Percentiles rank a stretch among this genome's conserved stretches.
Evolutionary conservation across 2,113 vertebrate genomes (phyloP).

Genomic region (Melanerpes aurifrons): DNA sequence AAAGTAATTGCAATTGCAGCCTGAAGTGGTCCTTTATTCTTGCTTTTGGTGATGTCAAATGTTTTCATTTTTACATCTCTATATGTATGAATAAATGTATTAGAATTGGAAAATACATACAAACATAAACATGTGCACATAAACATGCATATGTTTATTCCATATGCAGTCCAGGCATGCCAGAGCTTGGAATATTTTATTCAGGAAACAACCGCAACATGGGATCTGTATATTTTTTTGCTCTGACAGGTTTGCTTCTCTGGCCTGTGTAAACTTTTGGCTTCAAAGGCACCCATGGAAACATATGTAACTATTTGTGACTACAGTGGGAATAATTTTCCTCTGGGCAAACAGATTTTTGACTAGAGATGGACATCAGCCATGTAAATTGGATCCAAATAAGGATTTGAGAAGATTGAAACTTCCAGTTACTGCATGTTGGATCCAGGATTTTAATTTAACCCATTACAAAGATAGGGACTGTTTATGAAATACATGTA

Average conservation of each 20-base stretch:
- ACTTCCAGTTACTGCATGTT: not conserved
- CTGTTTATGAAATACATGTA: conserved; percentile 37
- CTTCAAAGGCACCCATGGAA: conserved; percentile 40
- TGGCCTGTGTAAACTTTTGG: not conserved
- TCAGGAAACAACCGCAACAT: conserved; percentile 39
- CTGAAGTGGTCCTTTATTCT: not conserved
- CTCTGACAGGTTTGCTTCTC: conserved; percentile 27
- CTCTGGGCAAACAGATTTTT: conserved; percentile 47
- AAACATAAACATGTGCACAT: not conserved
- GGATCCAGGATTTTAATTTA: conserved; percentile 54
- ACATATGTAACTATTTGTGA: conserved; percentile 31
- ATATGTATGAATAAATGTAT: not conserved
- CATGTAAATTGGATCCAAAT: conserved; percentile 16
- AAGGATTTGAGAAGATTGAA: conserved; percentile 15
- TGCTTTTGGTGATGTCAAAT: not conserved
- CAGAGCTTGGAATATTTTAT: conserved; percentile 29
- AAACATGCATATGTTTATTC: conserved; percentile 7
- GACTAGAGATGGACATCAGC: conserved; percentile 34
- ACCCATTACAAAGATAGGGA: conserved; percentile 17
- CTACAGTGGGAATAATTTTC: conserved; percentile 57
- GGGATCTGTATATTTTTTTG: conserved; percentile 19
- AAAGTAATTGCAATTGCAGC: not conserved
- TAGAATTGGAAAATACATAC: not conserved
- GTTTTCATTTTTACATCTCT: not conserved
- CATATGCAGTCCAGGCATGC: conserved; percentile 46